Percentiles rank a stretch among this genome's conserved stretches.
These are phyloP conservation scores for Taurulus bubalis DNA, from an alignment of 2,113 vertebrate genomes.

Conservation along the genomic window DNA sequence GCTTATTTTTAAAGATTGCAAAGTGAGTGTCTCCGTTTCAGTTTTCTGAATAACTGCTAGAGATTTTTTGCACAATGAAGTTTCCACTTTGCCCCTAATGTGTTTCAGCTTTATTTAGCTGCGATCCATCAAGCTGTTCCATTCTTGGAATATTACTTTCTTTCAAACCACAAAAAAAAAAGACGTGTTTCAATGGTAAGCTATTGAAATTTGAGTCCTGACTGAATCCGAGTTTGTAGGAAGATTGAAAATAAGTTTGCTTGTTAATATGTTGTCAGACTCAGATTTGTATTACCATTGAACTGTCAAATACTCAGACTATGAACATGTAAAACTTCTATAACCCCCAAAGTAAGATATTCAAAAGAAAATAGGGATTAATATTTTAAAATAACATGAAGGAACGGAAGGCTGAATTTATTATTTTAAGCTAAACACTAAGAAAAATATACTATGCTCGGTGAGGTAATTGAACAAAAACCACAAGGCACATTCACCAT, in stretches of 20 bases:
- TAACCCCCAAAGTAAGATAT: neutral
- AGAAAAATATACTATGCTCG: neutral
- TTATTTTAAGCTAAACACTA: too few relatives aligned
- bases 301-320: neutral
- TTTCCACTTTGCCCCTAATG: neutral
- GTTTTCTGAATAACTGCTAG: neutral
- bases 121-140: neutral
- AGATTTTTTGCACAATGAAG: constrained; percentile 1
- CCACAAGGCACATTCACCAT: neutral
- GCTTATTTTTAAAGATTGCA: neutral
- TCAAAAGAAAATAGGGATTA: neutral
- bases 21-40: neutral
- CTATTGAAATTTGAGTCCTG: neutral
- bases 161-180: neutral
- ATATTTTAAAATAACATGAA: too few relatives aligned
- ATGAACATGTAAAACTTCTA: neutral
- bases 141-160: neutral
- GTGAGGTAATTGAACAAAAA: neutral
- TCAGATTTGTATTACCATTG: too few relatives aligned
- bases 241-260: neutral
- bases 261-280: neutral
- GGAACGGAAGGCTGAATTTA: too few relatives aligned
- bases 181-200: neutral
- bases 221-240: neutral
- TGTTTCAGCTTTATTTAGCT: neutral